Evolutionary conservation across 2,113 vertebrate species (phyloP).

Genomic region (Anarhynchus alexandrinus): DNA sequence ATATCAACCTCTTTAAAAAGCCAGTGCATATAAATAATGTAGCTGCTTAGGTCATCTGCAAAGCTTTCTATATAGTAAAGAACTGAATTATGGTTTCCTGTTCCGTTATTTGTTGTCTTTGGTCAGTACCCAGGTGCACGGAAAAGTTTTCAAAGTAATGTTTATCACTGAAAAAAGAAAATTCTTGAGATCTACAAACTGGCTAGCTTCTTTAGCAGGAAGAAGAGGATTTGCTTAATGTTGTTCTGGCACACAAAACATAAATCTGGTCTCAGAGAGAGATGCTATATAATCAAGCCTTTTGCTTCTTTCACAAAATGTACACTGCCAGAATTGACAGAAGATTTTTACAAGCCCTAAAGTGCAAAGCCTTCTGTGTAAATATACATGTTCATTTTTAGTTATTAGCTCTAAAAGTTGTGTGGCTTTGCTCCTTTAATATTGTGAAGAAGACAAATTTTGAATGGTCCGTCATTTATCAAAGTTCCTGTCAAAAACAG

Average conservation of each 20-base stretch:
- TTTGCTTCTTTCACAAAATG: conserved; percentile 4
- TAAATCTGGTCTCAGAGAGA: conserved; percentile 39
- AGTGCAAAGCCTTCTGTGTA: conserved; percentile 8
- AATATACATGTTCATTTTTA: background rate
- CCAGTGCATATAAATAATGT: conserved; percentile 2
- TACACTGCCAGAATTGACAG: background rate
- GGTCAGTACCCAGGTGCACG: conserved; percentile 56
- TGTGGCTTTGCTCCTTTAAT: background rate
- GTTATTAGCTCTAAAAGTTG: background rate
- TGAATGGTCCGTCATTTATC: background rate
- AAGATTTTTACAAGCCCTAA: conserved; percentile 26
- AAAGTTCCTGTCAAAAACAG: background rate
- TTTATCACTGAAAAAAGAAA: conserved; percentile 50
- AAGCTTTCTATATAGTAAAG: conserved; percentile 47
- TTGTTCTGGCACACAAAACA: conserved; percentile 44
- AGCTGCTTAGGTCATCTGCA: conserved; percentile 14
- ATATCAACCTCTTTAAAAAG: background rate
- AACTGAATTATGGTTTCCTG: conserved; percentile 55
- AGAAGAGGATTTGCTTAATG: conserved; percentile 55
- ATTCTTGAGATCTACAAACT: conserved; percentile 6
- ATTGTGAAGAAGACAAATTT: background rate
- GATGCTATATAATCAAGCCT: background rate
- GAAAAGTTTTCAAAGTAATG: conserved; percentile 51
- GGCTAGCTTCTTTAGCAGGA: conserved; percentile 44
- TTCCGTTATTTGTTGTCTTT: conserved; percentile 56